Evolutionary conservation across 2,888 invertebrate genomes (phyloP), one percentile per base, ranked within the genome.

Genomic region (Chalcosyrphus nemorum): DNA sequence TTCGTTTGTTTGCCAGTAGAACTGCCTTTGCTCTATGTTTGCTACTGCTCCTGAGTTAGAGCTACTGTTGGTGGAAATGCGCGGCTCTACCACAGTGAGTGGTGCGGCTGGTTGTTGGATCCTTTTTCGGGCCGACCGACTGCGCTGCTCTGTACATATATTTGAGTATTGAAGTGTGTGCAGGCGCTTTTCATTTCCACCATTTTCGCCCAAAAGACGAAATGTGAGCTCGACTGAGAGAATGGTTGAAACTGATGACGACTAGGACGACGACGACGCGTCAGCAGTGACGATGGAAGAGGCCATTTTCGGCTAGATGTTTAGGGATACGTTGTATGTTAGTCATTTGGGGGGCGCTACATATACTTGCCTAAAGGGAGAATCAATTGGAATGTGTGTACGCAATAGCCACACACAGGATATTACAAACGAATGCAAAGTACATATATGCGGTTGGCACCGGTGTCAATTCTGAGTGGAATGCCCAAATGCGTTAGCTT

Each of bases 121-220:
- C 66, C 56, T 82, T 80, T 78, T 70, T 70, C 13, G 19, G 35
- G 52, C 63, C 50, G 43, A 50, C 41, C 65, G 21, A 41, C 57
- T 47, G 47, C 43, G 47, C 43, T 41, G 21, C n/a, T n/a, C n/a
- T n/a, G n/a, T n/a, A n/a, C n/a, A n/a, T 24, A 45, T 59, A 57
- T 50, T 65, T 77, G 82, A 72, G 35, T 59, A 57, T 63, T 50
- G 66, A 74, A 76, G 80, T 74, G 57, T 84, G 63, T 74, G 68
- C 74, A 78, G 66, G 59, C 71, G 13, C n/a, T 57, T 72, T 63
- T 70, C 61, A 63, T 68, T 84, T 70, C 63, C 50, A 74, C 68
- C 70, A 84, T 80, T 84, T 84, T 80, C 52, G 50, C 38, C n/a
- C n/a, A n/a, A 47, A 80, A 74, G 56, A n/a, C n/a, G n/a, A n/a